Percentiles rank a stretch among this genome's conserved stretches.
Evolutionary conservation across 2,888 invertebrate genomes (phyloP).

Genomic region (Latrodectus elegans): DNA sequence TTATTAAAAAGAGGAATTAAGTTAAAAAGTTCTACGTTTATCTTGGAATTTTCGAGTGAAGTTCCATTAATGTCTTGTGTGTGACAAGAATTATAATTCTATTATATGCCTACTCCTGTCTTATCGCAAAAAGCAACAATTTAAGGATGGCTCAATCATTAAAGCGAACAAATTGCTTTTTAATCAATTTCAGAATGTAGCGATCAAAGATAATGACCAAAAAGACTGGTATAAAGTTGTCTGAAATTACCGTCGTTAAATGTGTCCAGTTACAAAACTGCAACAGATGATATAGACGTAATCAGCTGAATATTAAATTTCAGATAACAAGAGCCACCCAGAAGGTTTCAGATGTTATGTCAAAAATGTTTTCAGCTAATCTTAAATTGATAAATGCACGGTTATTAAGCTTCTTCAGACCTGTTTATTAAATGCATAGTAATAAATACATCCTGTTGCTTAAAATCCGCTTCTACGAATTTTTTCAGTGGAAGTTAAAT

Average conservation of each 20-base stretch:
- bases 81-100: background rate
- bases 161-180: slow-evolving; percentile 2
- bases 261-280: background rate
- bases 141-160: background rate
- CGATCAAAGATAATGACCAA: background rate
- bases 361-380: no score
- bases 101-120: background rate
- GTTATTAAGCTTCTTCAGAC: no score
- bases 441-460: no score
- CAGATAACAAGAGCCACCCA: background rate
- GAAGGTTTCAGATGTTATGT: background rate
- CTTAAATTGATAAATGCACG: no score
- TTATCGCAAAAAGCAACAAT: background rate
- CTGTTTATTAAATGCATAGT: no score
- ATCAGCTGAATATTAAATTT: background rate
- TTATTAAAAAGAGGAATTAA: no score
- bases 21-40: no score
- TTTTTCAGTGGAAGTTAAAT: no score
- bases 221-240: background rate
- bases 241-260: background rate
- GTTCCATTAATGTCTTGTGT: background rate
- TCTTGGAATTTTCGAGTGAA: no score
- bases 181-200: slow-evolving; percentile 1
- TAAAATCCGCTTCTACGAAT: no score
- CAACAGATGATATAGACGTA: background rate